Evolutionary conservation across 2,113 vertebrate genomes (phyloP).

Genomic region (Paramormyrops kingsleyae): DNA sequence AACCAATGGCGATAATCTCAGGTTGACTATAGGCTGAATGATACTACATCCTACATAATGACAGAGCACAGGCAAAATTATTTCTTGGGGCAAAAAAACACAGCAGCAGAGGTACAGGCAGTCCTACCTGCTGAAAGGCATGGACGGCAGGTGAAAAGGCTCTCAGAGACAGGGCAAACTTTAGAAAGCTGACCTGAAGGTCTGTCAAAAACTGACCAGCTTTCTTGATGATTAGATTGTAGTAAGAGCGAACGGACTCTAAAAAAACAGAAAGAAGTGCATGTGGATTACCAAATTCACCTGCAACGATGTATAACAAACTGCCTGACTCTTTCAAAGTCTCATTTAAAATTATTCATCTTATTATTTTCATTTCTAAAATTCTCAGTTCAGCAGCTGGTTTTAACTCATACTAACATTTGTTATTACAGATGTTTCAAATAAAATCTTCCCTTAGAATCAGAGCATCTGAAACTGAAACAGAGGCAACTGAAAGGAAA

Average conservation of each 20-base stretch:
- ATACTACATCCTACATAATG: background rate
- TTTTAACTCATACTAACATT: background rate
- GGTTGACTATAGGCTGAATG: background rate
- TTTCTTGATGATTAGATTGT: conserved; percentile 89
- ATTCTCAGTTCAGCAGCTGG: background rate
- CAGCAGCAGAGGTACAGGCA: background rate
- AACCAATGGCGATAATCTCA: background rate
- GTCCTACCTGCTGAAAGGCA: conserved; percentile 83
- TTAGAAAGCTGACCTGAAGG: conserved; percentile 80
- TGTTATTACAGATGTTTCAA: background rate
- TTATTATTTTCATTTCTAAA: background rate
- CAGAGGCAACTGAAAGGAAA: background rate
- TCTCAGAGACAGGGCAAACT: conserved; percentile 78
- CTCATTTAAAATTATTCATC: background rate
- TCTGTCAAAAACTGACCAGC: conserved; percentile 87
- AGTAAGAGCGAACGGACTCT: conserved; percentile 83
- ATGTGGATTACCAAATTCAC: background rate
- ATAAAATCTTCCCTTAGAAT: background rate
- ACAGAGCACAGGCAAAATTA: background rate
- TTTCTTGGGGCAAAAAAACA: background rate
- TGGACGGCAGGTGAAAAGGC: conserved; percentile 81
- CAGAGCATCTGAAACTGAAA: background rate
- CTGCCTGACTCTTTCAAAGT: background rate
- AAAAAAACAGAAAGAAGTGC: conserved; percentile 8
- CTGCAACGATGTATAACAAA: background rate